Percentiles rank a stretch among this genome's conserved stretches.
Conservation (phyloP, 2,888 invertebrate species). For the Cantharis rufa region DNA sequence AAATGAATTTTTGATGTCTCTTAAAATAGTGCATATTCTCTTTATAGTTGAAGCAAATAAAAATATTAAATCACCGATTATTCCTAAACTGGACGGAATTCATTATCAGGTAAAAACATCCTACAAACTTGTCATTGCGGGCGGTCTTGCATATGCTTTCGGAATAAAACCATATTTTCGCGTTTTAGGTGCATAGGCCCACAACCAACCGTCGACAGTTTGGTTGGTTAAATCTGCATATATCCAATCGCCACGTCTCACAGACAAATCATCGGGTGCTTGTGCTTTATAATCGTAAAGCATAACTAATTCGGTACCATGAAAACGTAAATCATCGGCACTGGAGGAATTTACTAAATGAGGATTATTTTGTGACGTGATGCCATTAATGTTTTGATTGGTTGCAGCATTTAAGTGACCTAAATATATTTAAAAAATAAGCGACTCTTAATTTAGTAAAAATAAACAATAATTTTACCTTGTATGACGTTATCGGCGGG, state of each 20-base stretch:
- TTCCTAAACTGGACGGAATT: conserved; percentile 10
- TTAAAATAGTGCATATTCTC: not conserved
- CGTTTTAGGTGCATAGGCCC: conserved; percentile 93
- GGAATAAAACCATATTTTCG: conserved; percentile 94
- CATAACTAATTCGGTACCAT: conserved; percentile 91
- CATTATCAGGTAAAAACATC: not conserved
- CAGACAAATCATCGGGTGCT: conserved; percentile 90
- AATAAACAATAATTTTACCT: conserved; percentile 49
- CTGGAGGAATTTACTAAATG: conserved; percentile 48
- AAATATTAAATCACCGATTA: not conserved
- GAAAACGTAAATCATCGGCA: conserved; percentile 73
- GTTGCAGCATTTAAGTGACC: conserved; percentile 57
- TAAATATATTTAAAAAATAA: conserved; percentile 31
- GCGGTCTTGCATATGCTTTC: conserved; percentile 90
- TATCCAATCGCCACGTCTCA: conserved; percentile 91
- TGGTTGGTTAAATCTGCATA: conserved; percentile 93
- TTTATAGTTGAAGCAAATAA: not conserved
- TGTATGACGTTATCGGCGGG: conserved; percentile 81
- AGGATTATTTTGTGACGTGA: conserved; percentile 43
- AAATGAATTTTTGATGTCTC: not conserved
- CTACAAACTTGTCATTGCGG: conserved; percentile 86
- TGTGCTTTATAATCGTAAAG: conserved; percentile 95
- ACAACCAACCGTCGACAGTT: conserved; percentile 92
- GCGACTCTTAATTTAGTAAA: not conserved
- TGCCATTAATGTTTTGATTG: conserved; percentile 45